phyloP scores from a whole-genome alignment of 2,888 invertebrate species.

The Stratiomys singularior region DNA sequence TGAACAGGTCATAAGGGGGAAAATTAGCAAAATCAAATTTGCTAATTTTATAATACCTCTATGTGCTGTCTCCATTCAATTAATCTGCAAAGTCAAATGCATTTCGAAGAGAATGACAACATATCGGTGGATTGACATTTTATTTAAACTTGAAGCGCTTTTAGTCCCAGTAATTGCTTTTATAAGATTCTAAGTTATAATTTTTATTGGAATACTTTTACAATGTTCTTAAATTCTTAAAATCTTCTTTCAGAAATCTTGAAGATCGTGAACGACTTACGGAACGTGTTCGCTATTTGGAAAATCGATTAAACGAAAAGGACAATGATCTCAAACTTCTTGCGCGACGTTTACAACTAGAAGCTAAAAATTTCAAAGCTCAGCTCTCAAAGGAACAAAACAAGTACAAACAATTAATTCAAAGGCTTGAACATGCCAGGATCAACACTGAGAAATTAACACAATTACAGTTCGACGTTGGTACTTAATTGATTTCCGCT shows the following conservation, averaged over 20 bases:
- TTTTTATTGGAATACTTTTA: too few species aligned
- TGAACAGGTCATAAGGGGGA: too few species aligned
- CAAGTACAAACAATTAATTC: slow-evolving; percentile 77
- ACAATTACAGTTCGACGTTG: slow-evolving; percentile 34
- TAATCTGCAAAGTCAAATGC: too few species aligned
- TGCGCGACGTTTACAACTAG: slow-evolving; percentile 76
- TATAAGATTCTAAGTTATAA: too few species aligned
- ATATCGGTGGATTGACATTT: too few species aligned
- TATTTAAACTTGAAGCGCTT: too few species aligned
- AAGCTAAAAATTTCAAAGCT: slow-evolving; percentile 78
- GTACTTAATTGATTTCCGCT: slow-evolving; percentile 20
- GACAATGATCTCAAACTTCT: slow-evolving; percentile 74
- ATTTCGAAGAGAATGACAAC: too few species aligned
- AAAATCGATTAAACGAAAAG: slow-evolving; percentile 68
- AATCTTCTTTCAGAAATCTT: slow-evolving; percentile 68
- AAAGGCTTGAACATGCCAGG: slow-evolving; percentile 69
- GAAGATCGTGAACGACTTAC: slow-evolving; percentile 79
- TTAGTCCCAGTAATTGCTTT: too few species aligned
- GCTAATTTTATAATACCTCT: too few species aligned
- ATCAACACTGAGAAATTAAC: slow-evolving; percentile 56
- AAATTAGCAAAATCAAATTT: too few species aligned
- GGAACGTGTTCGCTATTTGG: slow-evolving; percentile 70
- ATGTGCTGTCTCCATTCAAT: too few species aligned
- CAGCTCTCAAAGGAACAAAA: slow-evolving; percentile 75
- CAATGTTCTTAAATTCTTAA: too few species aligned